Base-by-base conservation (phyloP, 2,888 invertebrate genomes). In the Heteromyza rotundicornis region DNA sequence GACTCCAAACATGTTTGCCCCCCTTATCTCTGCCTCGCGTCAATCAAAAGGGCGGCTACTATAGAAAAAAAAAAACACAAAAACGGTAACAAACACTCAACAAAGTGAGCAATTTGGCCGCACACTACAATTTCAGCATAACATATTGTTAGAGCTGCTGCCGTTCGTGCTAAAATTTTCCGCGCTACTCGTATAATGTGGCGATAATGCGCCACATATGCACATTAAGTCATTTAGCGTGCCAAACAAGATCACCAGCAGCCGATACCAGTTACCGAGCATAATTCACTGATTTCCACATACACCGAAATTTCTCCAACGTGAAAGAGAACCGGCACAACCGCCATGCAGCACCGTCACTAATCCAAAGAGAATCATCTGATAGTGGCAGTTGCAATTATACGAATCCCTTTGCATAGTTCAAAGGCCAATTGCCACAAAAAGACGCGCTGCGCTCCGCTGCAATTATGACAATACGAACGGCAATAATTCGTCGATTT, bases 391-490 rank as follows among this genome's bases (percentile, higher is more conserved):
- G 71, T n/a, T n/a, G n/a, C 75, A 75, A 74, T 73, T 75, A 75
- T 74, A 71, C n/a, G n/a, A 67, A 57, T n/a, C 50, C 55, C 27
- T 57, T 57, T 40, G 52, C 60, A 62, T 53, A 62, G 77, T 70
- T 77, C 77, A 76, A 60, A 74, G 77, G 76, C 68, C 76, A 76
- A 74, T 59, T 63, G 64, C 65, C 54, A 57, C 58, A 50, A 20
- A 47, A n/a, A 3, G 17, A 5, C 20, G 47, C 7, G 47, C 2
- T 17, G 47, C 14, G n/a, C n/a, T 40, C 5, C n/a, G 40, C 40
- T 40, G n/a, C 40, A 40, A 40, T 40, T 40, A 40, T 40, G n/a
- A n/a, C 40, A 8, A 40, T 40, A n/a, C 40, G 40, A 40, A 12
- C 40, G 47, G 47, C 17, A 47, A 14, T 47, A 8, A 47, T 3